Conservation (phyloP, 1,140 invertebrate species). For the Saxidomus purpurata region DNA sequence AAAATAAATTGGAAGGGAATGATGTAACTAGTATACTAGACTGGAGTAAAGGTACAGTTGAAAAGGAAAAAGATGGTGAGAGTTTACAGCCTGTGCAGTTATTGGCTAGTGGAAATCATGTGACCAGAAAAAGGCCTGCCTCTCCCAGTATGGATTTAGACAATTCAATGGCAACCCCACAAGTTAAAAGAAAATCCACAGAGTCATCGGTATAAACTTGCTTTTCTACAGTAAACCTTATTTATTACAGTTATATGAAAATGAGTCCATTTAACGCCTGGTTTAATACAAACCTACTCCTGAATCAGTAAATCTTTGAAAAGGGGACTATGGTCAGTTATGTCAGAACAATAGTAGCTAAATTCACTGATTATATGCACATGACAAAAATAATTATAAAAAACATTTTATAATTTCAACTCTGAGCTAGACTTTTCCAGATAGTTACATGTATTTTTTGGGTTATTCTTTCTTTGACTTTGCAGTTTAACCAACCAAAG, state of each 20-base stretch:
- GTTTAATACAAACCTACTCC: no score
- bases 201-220: background rate
- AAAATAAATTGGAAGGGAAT: background rate
- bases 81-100: conserved; percentile 41
- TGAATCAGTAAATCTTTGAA: no score
- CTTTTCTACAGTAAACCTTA: no score
- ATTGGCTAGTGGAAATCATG: conserved; percentile 26
- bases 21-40: conserved; percentile 5
- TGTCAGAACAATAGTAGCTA: no score
- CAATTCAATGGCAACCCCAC: background rate
- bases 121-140: conserved; percentile 40
- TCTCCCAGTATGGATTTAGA: conserved; percentile 13
- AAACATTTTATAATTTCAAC: no score
- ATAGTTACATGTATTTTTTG: no score
- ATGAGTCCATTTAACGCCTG: no score
- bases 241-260: no score
- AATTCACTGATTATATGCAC: no score
- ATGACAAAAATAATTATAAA: no score
- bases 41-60: conserved; percentile 48
- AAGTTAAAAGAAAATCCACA: conserved; percentile 30
- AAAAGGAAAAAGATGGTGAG: conserved; percentile 4
- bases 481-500: conserved; percentile 55
- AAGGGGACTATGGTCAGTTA: no score
- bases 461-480: background rate
- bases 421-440: no score